These are phyloP conservation scores for Trichacis sp. DNA, from an alignment of 2,888 invertebrate genomes.

Conservation along the genomic window DNA sequence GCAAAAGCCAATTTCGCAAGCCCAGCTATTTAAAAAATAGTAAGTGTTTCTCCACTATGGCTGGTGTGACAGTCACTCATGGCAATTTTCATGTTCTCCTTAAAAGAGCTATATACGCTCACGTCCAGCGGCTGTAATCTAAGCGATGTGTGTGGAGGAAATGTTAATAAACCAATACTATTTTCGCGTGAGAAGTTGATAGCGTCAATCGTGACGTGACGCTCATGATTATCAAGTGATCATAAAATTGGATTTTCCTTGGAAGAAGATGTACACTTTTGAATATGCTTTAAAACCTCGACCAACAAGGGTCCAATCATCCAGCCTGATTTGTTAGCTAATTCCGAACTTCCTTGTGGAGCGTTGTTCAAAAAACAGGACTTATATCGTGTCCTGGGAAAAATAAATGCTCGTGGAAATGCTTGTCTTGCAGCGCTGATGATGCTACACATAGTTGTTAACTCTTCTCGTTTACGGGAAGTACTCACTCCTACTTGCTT, in stretches of 20 bases:
- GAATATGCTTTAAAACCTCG: conserved; percentile 46
- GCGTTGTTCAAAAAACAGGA: conserved; percentile 21
- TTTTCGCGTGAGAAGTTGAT: too few relatives aligned
- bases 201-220: conserved; percentile 42
- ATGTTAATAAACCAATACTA: too few relatives aligned
- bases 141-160: conserved; percentile 47
- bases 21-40: too few relatives aligned
- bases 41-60: too few relatives aligned
- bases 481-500: conserved; percentile 58
- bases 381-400: conserved; percentile 32
- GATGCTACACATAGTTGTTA: conserved; percentile 57
- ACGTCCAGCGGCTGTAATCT: too few relatives aligned
- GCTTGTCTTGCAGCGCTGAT: conserved; percentile 51
- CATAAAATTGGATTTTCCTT: conserved; percentile 50
- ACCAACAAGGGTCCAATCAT: conserved; percentile 33
- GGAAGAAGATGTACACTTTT: conserved; percentile 45
- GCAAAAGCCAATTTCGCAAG: too few relatives aligned
- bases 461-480: conserved; percentile 60
- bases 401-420: conserved; percentile 55
- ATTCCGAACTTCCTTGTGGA: conserved; percentile 28
- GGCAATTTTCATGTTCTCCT: conserved; percentile 35
- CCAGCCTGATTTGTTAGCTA: conserved; percentile 39
- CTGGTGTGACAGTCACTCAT: background rate
- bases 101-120: conserved; percentile 46
- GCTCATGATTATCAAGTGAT: conserved; percentile 49